Conservation (phyloP, 2,113 vertebrate species). For the Aldabrachelys gigantea region DNA sequence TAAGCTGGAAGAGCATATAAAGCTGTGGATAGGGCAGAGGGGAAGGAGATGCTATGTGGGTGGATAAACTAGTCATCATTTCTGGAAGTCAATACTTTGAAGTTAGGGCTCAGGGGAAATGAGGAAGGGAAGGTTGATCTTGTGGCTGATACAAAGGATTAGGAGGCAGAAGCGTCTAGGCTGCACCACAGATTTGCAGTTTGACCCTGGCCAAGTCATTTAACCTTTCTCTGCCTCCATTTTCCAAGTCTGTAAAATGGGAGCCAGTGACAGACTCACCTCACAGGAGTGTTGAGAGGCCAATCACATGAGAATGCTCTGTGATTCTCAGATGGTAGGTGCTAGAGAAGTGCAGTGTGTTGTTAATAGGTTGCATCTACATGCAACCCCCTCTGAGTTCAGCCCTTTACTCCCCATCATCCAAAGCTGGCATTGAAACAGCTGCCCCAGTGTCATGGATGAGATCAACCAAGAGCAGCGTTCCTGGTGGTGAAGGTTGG, state of each 20-base stretch:
- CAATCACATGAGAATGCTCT: neutral
- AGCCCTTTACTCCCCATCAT: neutral
- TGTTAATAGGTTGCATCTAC: rapidly evolving
- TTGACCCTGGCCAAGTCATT: neutral
- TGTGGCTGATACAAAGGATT: rapidly evolving
- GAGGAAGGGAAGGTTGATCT: neutral
- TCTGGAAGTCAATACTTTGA: neutral
- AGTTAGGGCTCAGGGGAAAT: neutral
- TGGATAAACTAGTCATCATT: neutral
- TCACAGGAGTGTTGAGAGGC: neutral
- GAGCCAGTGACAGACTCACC: neutral
- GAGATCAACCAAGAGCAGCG: neutral
- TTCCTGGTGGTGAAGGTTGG: neutral
- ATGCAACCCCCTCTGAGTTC: rapidly evolving
- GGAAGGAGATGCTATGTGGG: rapidly evolving
- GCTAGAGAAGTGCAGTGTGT: no score
- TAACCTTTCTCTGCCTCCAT: neutral
- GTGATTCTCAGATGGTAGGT: neutral
- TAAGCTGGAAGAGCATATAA: neutral
- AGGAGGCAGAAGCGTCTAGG: neutral
- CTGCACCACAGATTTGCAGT: neutral
- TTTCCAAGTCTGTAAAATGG: neutral
- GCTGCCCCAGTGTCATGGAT: neutral
- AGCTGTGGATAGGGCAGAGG: neutral
- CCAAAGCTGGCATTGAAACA: neutral